Conservation (phyloP, 2,113 vertebrate species). For the Cacatua alba region DNA sequence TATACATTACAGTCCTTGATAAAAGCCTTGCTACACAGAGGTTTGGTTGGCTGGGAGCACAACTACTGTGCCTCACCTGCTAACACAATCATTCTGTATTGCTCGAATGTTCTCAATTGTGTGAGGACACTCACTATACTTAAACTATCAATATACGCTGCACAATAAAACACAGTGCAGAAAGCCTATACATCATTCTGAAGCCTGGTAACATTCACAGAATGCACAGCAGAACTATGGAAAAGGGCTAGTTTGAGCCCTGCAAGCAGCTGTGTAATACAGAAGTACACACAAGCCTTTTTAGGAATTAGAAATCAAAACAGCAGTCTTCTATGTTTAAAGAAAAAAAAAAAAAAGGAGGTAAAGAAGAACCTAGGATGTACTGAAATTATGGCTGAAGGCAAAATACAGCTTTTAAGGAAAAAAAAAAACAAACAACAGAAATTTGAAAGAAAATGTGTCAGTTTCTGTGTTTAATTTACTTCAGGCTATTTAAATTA, state of each 20-base stretch:
- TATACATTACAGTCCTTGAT: background rate
- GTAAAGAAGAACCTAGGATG: background rate
- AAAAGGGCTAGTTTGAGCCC: slow-evolving; percentile 7
- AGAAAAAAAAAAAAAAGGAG: background rate
- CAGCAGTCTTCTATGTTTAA: background rate
- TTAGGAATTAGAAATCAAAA: slow-evolving; percentile 13
- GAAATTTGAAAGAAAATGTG: background rate
- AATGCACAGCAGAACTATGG: background rate
- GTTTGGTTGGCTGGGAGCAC: background rate
- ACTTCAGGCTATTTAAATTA: background rate
- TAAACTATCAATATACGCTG: slow-evolving; percentile 36
- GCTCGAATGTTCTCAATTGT: slow-evolving; percentile 65
- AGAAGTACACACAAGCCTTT: background rate
- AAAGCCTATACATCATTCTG: slow-evolving; percentile 52
- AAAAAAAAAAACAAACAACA: background rate
- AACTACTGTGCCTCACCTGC: slow-evolving; percentile 39
- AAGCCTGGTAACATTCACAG: slow-evolving; percentile 16
- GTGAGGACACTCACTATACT: slow-evolving; percentile 34
- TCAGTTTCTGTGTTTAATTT: background rate
- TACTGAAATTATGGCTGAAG: background rate
- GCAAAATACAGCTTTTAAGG: background rate
- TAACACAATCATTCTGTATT: slow-evolving; percentile 43
- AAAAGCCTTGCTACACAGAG: slow-evolving; percentile 18
- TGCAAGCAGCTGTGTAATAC: background rate
- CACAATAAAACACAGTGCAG: slow-evolving; percentile 52